Evolutionary conservation across 2,113 vertebrate species (phyloP), one percentile per base, ranked within the genome.

Genomic region (Osmerus mordax): DNA sequence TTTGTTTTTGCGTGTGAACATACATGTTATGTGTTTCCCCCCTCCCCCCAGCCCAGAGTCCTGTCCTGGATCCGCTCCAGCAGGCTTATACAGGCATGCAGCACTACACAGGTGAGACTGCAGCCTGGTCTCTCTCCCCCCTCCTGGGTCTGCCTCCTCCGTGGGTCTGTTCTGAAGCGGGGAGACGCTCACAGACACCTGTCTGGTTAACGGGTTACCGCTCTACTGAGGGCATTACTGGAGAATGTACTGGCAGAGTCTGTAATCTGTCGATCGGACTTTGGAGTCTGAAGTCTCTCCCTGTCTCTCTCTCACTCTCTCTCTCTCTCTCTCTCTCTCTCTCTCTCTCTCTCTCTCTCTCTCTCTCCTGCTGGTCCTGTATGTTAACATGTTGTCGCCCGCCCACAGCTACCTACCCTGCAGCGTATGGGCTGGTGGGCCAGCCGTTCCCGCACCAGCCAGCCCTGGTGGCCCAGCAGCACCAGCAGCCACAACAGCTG

Each of bases 71-170:
- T 74, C 94, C 95, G 36, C 91, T 97, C 69, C 95, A 97, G 86
- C 96, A 97, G 77, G 95, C 95, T 0, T 97, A 97, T 2, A 91
- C 95, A 0, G 95, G 96, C 77, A 96, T 97, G 95, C 96, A 97
- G 87, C 95, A 96, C 83, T 97, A 97, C 59, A 92, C 96, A 89
- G 96, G 96, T 97, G 76, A 86, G 89, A 56, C 29, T 73, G 36
- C 72, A 23, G 56, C 3, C 15, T 28, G 29, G 32, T 78, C 29
- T 72, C 54, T 56, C 59, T 81, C 75, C 13, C 9, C 23, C 82
- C 69, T 70, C 65, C 72, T 73, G 15, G 47, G 52, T 64, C 28
- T 64, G 1, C 3, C n/a, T 29, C 32, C 13, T 65, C 4, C 52
- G 18, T 68, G 52, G 18, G 51, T 76, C 53, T 21, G 52, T 65